Base-by-base conservation (phyloP, 2,888 invertebrate species). In the Lasioglossum oenotherae region DNA sequence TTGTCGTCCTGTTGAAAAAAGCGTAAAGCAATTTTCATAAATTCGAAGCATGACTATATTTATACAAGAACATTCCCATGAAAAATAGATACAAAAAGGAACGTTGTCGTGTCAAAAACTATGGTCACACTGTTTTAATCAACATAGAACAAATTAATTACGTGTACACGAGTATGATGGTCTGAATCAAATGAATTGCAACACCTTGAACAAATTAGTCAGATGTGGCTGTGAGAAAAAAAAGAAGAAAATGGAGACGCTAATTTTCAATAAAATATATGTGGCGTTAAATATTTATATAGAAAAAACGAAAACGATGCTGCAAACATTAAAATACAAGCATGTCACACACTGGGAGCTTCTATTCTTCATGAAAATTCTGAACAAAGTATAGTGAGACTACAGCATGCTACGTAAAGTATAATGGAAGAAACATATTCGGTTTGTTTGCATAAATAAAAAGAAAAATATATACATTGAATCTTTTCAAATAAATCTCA, bases 1-100 rank as follows among this genome's bases (percentile, higher is more conserved):
- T 99, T 98, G 95, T 99, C 99, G 95, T 99, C 99, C 98, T 99
- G 96, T 60, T 96, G 96, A 92, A 91, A 93, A 93, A 93, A 93
- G 88, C 12, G 46, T n/a, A 73, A 81, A 78, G 80, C 27, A 57
- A n/a, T 57, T 57, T 81, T 86, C 60, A 74, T 69, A n/a, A 76
- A 57, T 41, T 64, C 10, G 8, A 41, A 71, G 4, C 27, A 44
- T 35, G 19, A 74, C 31, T 64, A 41, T 44, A 46, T 31, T 31
- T 38, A 49, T 38, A 74, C 31, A 64, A 53, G 16, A 41, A 74
- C 8, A 57, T 23, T 38, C 12, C 16, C 73, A 69, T 1, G 38
- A 16, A 67, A 23, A 69, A 69, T 64, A 41, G 4, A 57, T 41
- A n/a, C 12, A 12, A 16, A 67, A 41, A 49, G 78, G 44, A 46